A percentile compares a stretch with the other conserved stretches of the same genome.
phyloP scores from a whole-genome alignment of 2,797 vertebrate species.

The Peromyscus eremicus region DNA sequence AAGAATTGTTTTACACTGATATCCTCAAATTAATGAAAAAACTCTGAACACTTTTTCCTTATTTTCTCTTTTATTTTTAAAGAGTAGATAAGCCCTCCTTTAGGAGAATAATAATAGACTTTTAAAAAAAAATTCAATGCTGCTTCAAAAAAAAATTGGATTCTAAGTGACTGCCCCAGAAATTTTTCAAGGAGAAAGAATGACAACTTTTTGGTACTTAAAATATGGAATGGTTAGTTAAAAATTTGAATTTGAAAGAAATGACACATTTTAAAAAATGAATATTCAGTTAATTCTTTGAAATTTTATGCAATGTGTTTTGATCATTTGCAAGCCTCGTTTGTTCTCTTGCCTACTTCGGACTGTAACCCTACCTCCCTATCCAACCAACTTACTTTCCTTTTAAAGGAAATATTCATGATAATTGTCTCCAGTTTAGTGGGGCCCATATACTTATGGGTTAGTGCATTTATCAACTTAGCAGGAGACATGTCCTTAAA shows the following conservation, averaged over 20 bases:
- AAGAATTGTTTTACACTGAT: neutral
- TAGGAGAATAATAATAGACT: neutral
- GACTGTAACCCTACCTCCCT: neutral
- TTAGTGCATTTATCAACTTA: neutral
- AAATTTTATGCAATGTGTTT: neutral
- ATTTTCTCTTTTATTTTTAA: neutral
- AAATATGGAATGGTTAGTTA: neutral
- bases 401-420: neutral
- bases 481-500: neutral
- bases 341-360: neutral
- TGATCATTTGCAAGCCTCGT: neutral
- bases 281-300: neutral
- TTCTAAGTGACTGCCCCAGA: neutral
- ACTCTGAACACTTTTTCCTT: neutral
- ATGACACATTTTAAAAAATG: neutral
- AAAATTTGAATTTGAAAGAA: conserved; percentile 22
- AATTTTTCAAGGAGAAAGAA: neutral
- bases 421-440: neutral
- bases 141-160: conserved; percentile 15
- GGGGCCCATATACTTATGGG: neutral
- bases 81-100: neutral
- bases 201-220: neutral
- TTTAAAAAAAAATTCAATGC: conserved; percentile 9
- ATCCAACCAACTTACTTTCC: neutral
- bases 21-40: neutral